Percentiles rank a stretch among this genome's conserved stretches.
These are phyloP conservation scores for Trichomalopsis sarcophagae DNA, from an alignment of 1,140 invertebrate genomes.

Conservation along the genomic window DNA sequence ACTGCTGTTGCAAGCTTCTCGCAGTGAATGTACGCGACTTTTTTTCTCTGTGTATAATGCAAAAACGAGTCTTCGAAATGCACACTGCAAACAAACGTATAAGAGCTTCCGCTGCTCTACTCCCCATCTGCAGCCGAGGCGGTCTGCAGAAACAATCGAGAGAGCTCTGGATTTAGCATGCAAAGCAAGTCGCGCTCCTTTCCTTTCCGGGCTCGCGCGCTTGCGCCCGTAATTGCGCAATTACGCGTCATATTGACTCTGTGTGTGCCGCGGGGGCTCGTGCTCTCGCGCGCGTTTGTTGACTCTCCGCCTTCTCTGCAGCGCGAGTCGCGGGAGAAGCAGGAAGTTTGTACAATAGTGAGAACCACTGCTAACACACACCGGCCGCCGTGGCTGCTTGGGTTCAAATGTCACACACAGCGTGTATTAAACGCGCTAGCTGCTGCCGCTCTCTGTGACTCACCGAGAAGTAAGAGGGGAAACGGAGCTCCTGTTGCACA, in stretches of 20 bases:
- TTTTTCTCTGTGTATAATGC: too few relatives aligned
- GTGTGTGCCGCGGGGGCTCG: neutral
- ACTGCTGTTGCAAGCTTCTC: too few relatives aligned
- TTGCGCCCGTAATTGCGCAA: slow-evolving; percentile 45
- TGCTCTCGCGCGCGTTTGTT: slow-evolving; percentile 22
- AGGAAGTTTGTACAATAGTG: slow-evolving; percentile 47
- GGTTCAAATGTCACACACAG: slow-evolving; percentile 41
- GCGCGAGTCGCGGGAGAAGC: neutral
- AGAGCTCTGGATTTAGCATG: slow-evolving; percentile 1
- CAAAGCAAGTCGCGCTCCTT: neutral
- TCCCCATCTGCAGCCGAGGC: too few relatives aligned
- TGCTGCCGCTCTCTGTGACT: neutral
- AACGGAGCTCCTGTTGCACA: slow-evolving; percentile 2
- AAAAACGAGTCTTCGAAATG: too few relatives aligned
- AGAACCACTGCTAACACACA: slow-evolving; percentile 25
- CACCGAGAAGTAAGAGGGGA: neutral
- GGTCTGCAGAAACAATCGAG: slow-evolving; percentile 11
- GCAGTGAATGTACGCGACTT: too few relatives aligned
- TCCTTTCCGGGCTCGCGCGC: slow-evolving; percentile 1
- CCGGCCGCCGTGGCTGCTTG: neutral
- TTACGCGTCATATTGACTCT: slow-evolving; percentile 50
- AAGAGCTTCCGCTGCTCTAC: neutral
- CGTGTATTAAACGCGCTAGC: too few relatives aligned
- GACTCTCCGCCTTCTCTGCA: slow-evolving; percentile 19
- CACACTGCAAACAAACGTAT: too few relatives aligned